phyloP scores from a whole-genome alignment of 2,888 invertebrate species.

The Phengaris arion region DNA sequence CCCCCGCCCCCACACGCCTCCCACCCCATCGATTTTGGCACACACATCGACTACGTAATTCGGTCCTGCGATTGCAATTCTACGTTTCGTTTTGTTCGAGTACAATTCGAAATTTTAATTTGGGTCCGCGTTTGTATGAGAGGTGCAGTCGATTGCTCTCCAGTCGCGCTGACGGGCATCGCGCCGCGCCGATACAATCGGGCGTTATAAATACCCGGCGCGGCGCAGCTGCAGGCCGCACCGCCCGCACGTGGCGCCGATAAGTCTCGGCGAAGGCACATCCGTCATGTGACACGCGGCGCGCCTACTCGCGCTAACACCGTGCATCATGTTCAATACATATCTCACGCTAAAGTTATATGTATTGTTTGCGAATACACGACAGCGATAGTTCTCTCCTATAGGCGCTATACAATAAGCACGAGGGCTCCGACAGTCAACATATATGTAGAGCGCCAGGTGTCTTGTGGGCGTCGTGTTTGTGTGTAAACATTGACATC shows the following conservation, averaged over 20 bases:
- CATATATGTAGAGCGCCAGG: neutral
- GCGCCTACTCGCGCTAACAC: neutral
- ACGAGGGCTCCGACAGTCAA: neutral
- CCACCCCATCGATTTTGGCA: conserved; percentile 25
- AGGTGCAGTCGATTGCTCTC: neutral
- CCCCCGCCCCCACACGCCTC: neutral
- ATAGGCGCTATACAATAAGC: neutral
- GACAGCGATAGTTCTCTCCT: neutral
- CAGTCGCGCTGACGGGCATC: neutral
- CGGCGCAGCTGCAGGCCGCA: neutral
- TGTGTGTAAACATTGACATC: conserved; percentile 3
- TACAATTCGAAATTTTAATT: conserved; percentile 4
- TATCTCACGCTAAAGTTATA: neutral
- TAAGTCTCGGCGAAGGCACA: conserved; percentile 1
- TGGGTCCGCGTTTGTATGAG: neutral
- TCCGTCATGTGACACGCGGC: neutral
- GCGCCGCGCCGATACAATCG: neutral
- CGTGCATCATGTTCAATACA: neutral
- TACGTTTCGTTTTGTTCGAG: neutral
- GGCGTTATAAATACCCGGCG: conserved; percentile 3
- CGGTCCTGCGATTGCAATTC: neutral
- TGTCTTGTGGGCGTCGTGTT: neutral
- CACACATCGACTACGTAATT: conserved; percentile 11
- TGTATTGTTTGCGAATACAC: neutral
- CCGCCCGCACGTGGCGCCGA: neutral